Evolutionary conservation across 2,797 vertebrate species (phyloP).

Genomic region (Pterois miles): DNA sequence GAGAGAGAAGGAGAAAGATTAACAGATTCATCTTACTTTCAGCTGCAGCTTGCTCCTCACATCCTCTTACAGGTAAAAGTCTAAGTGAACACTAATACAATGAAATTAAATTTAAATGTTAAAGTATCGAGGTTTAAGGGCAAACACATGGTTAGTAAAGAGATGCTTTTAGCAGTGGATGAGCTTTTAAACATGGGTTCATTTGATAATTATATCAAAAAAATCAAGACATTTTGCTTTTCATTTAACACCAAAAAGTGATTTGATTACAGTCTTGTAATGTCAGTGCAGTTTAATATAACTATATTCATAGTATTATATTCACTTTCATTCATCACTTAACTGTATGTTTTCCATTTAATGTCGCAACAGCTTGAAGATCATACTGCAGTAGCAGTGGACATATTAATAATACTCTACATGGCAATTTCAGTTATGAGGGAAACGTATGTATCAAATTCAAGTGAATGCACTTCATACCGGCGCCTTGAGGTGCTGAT

Average conservation of each 20-base stretch:
- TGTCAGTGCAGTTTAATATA: no score
- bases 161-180: background rate
- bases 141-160: background rate
- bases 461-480: background rate
- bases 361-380: background rate
- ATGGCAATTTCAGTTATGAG: background rate
- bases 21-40: background rate
- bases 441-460: background rate
- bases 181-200: no score
- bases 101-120: fast-evolving
- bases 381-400: background rate
- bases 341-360: background rate
- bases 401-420: background rate
- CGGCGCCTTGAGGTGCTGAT: background rate
- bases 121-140: background rate
- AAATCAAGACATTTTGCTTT: background rate
- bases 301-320: no score
- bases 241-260: background rate
- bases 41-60: background rate
- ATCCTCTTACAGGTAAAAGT: background rate
- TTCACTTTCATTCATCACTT: background rate
- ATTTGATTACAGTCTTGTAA: background rate
- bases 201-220: no score
- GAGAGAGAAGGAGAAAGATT: background rate
- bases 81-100: background rate